These are phyloP conservation scores for Pangasius krempfi DNA, from an alignment of 2,797 vertebrate species.

Conservation along the genomic window DNA sequence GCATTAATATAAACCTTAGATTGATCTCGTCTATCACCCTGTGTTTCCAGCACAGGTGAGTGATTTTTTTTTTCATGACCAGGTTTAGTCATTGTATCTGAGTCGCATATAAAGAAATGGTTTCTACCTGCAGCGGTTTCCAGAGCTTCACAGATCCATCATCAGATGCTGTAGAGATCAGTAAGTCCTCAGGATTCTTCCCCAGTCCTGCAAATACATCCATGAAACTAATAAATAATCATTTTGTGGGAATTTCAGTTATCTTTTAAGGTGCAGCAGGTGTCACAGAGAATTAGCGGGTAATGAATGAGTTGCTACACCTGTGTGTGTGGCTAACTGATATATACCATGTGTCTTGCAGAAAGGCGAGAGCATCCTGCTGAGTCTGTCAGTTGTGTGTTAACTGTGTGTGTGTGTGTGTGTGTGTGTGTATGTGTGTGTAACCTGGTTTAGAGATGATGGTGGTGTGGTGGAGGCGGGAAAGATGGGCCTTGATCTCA, in stretches of 20 bases:
- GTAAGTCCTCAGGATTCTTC: constrained; percentile 65
- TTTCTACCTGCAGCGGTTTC: constrained; percentile 82
- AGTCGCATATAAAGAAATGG: neutral
- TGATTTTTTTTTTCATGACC: neutral
- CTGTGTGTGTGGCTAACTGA: neutral
- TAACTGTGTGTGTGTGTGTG: neutral
- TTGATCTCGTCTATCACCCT: neutral
- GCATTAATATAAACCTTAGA: neutral
- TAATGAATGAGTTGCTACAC: neutral
- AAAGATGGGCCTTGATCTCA: constrained; percentile 70
- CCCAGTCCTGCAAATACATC: constrained; percentile 56
- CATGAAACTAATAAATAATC: neutral
- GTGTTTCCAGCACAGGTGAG: neutral
- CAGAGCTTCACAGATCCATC: constrained; percentile 82
- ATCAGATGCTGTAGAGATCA: constrained; percentile 78
- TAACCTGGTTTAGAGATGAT: constrained; percentile 62
- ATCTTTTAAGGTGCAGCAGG: neutral
- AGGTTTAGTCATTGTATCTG: neutral
- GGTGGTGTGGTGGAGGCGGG: constrained; percentile 74
- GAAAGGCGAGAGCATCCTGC: neutral
- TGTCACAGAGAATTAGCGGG: neutral
- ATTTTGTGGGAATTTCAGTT: neutral
- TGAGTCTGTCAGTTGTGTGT: neutral
- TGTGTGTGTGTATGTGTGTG: neutral
- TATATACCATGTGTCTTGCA: neutral